Conservation (phyloP, 2,888 invertebrate genomes). For the Netelia melanura region DNA sequence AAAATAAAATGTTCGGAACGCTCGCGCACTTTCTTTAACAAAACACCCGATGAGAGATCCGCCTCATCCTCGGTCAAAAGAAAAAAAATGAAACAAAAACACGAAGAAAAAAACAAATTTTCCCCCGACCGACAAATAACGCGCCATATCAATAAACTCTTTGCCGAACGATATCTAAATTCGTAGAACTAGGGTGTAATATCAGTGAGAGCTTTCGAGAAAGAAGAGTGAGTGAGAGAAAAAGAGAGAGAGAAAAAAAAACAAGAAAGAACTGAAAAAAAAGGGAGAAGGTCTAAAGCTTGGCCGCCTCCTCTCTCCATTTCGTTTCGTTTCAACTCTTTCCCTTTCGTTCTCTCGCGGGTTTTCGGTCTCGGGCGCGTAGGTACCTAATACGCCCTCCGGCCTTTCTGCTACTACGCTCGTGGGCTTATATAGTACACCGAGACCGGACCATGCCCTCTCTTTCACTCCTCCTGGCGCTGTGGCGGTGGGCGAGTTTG, state of each 20-base stretch:
- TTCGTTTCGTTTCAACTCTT: conserved; percentile 52
- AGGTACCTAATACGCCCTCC: conserved; percentile 47
- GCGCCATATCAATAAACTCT: not conserved
- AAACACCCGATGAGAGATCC: not conserved
- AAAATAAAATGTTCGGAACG: not conserved
- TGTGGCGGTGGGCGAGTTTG: conserved; percentile 51
- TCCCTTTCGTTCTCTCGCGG: conserved; percentile 28
- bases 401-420: conserved; percentile 35
- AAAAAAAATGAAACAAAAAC: not conserved
- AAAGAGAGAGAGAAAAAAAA: not conserved
- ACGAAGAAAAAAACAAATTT: not conserved
- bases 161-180: conserved; percentile 8
- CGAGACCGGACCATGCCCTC: conserved; percentile 27
- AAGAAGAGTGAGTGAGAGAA: not conserved
- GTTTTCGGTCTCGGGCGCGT: conserved; percentile 51
- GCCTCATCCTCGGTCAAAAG: not conserved
- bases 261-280: not conserved
- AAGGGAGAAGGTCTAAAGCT: not conserved
- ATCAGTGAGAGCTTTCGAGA: conserved; percentile 35
- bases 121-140: not conserved
- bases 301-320: not conserved
- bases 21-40: not conserved
- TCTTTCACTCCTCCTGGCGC: conserved; percentile 39
- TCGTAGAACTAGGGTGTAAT: conserved; percentile 24
- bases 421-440: conserved; percentile 11